Evolutionary conservation across 2,797 vertebrate species (phyloP).

Genomic region (Poecilia wingei): DNA sequence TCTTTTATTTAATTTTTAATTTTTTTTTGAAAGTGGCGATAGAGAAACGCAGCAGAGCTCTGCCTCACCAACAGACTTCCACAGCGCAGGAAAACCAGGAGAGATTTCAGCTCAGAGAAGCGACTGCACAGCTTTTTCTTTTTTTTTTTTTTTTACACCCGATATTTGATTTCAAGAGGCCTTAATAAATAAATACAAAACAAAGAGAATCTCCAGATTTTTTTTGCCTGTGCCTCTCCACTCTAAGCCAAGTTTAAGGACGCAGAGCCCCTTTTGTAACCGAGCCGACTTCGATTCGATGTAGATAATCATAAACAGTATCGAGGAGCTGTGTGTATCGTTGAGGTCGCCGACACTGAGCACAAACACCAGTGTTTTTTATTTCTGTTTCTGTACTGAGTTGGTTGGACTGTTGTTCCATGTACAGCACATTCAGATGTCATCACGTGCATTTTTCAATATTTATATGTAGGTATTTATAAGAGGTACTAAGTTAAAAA

Average conservation of each 20-base stretch:
- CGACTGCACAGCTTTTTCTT: constrained; percentile 36
- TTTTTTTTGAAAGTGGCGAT: not conserved
- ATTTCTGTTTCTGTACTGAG: constrained; percentile 56
- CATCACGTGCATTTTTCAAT: constrained; percentile 84
- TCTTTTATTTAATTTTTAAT: too few relatives aligned
- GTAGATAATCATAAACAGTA: constrained; percentile 75
- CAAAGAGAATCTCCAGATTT: constrained; percentile 37
- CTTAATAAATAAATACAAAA: constrained; percentile 64
- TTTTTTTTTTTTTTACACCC: not conserved
- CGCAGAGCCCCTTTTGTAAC: constrained; percentile 34
- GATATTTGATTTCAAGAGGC: constrained; percentile 71
- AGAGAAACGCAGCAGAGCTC: constrained; percentile 11
- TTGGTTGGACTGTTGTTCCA: constrained; percentile 75
- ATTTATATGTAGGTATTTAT: constrained; percentile 88
- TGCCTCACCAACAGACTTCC: constrained; percentile 46
- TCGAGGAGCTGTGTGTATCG: constrained; percentile 39
- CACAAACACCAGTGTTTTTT: constrained; percentile 75
- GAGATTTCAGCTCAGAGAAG: constrained; percentile 42
- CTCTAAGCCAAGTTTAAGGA: constrained; percentile 35
- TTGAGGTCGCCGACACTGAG: constrained; percentile 85
- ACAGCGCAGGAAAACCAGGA: constrained; percentile 16
- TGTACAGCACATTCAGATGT: constrained; percentile 81
- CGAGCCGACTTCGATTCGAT: constrained; percentile 53
- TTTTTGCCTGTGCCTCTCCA: constrained; percentile 28
- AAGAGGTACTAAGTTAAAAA: constrained; percentile 79